Conservation (phyloP, 2,113 vertebrate species). For the Cyanoramphus novaezelandiae region DNA sequence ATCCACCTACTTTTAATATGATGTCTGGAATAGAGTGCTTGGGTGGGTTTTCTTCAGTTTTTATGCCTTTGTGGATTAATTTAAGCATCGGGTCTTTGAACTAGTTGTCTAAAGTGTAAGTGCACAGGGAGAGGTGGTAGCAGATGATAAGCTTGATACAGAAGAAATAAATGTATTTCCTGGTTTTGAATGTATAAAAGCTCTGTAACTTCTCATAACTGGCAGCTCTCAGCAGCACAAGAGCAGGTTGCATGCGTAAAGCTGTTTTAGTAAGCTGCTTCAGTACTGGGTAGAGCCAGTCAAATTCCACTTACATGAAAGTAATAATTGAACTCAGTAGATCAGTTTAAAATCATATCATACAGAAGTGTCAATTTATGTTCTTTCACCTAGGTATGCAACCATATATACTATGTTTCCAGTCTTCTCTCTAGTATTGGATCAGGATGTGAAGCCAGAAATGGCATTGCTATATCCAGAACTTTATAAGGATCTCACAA, state of each 20-base stretch:
- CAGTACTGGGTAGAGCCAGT: neutral
- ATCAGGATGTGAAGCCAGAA: conserved; percentile 97
- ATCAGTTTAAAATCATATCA: neutral
- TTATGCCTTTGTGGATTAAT: neutral
- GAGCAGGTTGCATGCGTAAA: neutral
- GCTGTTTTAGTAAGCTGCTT: neutral
- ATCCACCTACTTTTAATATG: neutral
- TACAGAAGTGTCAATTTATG: neutral
- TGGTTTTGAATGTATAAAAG: neutral
- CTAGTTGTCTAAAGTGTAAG: neutral
- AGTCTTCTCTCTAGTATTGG: conserved; percentile 96
- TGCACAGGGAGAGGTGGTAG: neutral
- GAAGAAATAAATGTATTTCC: neutral
- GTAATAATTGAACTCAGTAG: neutral
- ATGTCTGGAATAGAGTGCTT: neutral
- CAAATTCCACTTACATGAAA: neutral
- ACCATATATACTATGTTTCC: conserved; percentile 99
- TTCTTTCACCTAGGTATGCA: conserved; percentile 82
- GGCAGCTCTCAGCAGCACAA: neutral
- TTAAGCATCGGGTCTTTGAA: neutral
- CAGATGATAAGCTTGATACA: neutral
- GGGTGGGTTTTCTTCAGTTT: neutral
- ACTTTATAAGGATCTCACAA: conserved; percentile 98
- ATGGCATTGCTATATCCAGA: conserved; percentile 96
- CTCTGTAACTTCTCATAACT: neutral